Percentiles rank a stretch among this genome's conserved stretches.
Conservation (phyloP, 1,140 invertebrate species). For the Bradynema listronoti region DNA sequence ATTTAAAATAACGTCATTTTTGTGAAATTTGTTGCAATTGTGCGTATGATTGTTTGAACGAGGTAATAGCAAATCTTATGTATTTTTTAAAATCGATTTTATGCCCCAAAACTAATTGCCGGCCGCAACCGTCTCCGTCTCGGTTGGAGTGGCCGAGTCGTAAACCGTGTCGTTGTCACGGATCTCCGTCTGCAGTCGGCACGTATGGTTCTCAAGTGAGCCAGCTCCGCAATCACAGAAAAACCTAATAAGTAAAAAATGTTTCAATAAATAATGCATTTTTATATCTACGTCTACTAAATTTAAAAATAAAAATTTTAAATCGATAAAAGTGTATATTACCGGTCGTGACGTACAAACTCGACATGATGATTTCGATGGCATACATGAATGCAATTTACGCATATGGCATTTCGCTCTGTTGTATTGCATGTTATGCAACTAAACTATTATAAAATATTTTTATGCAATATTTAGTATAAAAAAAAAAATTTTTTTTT, state of each 20-base stretch:
- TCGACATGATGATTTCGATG: constrained; percentile 95
- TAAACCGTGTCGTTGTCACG: constrained; percentile 98
- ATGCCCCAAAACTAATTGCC: no score
- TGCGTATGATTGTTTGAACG: no score
- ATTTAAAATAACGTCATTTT: no score
- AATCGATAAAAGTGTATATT: constrained; percentile 19
- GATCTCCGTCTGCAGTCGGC: constrained; percentile 92
- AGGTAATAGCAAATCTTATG: no score
- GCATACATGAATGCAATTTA: constrained; percentile 98
- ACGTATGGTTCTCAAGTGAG: constrained; percentile 77
- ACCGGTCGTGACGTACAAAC: constrained; percentile 97
- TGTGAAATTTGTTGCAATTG: no score
- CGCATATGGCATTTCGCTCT: constrained; percentile 95
- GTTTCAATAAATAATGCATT: not conserved
- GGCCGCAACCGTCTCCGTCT: constrained; percentile 80
- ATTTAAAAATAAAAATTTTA: not conserved
- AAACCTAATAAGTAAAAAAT: constrained; percentile 68
- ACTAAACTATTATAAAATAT: constrained; percentile 54
- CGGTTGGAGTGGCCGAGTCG: constrained; percentile 90
- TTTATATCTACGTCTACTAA: not conserved
- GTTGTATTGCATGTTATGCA: constrained; percentile 98
- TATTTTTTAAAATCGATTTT: no score
- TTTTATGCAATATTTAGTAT: not conserved
- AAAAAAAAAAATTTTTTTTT: not conserved
- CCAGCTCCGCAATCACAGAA: constrained; percentile 99